Evolutionary conservation across 2,888 invertebrate genomes (phyloP), one percentile per base, ranked within the genome.

Genomic region (Dicranocentrus wangi): DNA sequence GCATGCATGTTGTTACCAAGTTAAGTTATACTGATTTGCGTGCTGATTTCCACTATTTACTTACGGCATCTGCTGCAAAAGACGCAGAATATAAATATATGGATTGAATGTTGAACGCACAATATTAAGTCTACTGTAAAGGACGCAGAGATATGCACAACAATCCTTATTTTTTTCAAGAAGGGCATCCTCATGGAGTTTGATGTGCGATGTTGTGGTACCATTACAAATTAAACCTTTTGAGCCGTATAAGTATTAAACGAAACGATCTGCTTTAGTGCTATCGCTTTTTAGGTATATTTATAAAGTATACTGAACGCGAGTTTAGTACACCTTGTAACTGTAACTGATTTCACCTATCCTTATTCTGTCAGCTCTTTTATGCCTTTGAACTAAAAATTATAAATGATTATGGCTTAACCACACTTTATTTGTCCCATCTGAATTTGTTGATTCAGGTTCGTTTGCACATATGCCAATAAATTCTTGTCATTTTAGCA

Each of bases 21-120:
- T 58, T 51, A 32, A n/a, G 10, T 32, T 32, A 65, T 65, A 75
- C 68, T 76, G 76, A 76, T 76, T 76, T 76, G 76, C 76, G 68
- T 76, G 76, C 53, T 68, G 76, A 76, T 68, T 76, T 21, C 7
- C 25, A 55, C 55, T 23, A 55, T 32, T 32, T 32, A 32, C 32
- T 32, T 10, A 10, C 10, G 32, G 5, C 21, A 23, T 55, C 10
- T 55, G 47, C 47, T 55, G 25, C 17, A 55, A 55, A 21, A 55
- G 55, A 55, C 55, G 55, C 25, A 55, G 55, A 21, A 55, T 55
- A 5, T 21, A 23, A 55, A 19, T 51, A n/a, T n/a, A 32, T 32
- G 7, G 19, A 51, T n/a, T 47, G 17, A 47, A n/a, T 47, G 15
- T n/a, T n/a, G 13, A 47, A 15, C 17, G 39, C 13, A 39, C 5